Conservation (phyloP, 2,113 vertebrate species). For the Mirza zaza region DNA sequence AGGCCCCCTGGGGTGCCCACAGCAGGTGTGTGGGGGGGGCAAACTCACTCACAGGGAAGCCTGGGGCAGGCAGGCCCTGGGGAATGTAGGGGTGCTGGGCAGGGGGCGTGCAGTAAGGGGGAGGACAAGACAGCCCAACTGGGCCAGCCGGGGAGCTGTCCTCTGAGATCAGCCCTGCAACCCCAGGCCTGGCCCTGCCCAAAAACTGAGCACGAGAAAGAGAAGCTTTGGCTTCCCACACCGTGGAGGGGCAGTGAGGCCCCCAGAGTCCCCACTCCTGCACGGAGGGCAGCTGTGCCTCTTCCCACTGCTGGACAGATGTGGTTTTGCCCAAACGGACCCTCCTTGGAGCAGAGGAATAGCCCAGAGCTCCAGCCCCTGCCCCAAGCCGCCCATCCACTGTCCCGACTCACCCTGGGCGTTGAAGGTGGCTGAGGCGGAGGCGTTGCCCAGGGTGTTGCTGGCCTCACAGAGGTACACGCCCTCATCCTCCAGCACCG, state of each 20-base stretch:
- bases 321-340: neutral
- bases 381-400: neutral
- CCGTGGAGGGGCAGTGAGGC: fast-evolving
- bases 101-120: neutral
- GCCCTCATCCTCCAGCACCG: conserved; percentile 82
- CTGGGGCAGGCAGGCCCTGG: neutral
- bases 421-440: neutral
- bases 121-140: neutral
- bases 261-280: neutral
- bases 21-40: neutral
- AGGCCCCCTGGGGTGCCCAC: neutral
- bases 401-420: conserved; percentile 74
- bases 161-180: neutral
- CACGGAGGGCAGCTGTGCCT: neutral
- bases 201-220: neutral
- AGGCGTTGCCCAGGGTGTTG: conserved; percentile 75
- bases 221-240: neutral
- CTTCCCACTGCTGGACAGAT: neutral
- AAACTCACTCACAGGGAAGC: neutral
- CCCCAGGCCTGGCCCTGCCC: neutral
- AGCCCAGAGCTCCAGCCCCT: neutral
- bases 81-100: neutral
- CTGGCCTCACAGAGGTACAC: conserved; percentile 79
- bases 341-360: neutral
- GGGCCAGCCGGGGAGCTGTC: neutral